Evolutionary conservation across 2,888 invertebrate species (phyloP), one percentile per base, ranked within the genome.

Genomic region (Chloroclysta siterata): DNA sequence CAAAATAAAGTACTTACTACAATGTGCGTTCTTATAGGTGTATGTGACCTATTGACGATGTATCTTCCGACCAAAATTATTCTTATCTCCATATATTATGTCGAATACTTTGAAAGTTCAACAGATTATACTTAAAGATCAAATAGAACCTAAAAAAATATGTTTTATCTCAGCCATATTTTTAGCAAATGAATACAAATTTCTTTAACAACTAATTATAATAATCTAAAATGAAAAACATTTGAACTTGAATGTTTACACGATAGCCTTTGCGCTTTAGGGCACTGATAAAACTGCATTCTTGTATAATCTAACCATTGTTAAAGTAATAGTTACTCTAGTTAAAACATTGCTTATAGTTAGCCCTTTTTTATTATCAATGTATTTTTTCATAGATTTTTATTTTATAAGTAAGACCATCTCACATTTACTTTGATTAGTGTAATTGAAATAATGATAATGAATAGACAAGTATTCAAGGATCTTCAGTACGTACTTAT

Each of bases 41-140:
- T n/a, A n/a, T n/a, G n/a, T n/a, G n/a, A n/a, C n/a, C n/a, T n/a
- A n/a, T 13, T 29, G n/a, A 48, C 15, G 33, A 60, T 42, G 29
- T n/a, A 17, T 48, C 33, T 50, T 28, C 15, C 46, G 13, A 51
- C 47, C 50, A 47, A 51, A 64, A n/a, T 48, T 55, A 54, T 50
- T 53, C n/a, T 61, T 66, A 68, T 63, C 61, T 48, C 29, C 11
- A 46, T 28, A n/a, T 14, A 17, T 66, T 64, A 55, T 47, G 10
- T 36, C 33, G 11, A 39, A 28, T 28, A 46, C 50, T 54, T 60
- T 42, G 2, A 44, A 39, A 59, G 52, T 59, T 59, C 53, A 59
- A 66, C 61, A 29, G 55, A 69, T 29, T 75, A 78, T 77, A 74
- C 29, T 2, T 33, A n/a, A 55, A 42, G 57, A 57, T 70, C n/a